Base-by-base conservation (phyloP, 2,797 vertebrate genomes). In the Rhadinocentrus ornatus region DNA sequence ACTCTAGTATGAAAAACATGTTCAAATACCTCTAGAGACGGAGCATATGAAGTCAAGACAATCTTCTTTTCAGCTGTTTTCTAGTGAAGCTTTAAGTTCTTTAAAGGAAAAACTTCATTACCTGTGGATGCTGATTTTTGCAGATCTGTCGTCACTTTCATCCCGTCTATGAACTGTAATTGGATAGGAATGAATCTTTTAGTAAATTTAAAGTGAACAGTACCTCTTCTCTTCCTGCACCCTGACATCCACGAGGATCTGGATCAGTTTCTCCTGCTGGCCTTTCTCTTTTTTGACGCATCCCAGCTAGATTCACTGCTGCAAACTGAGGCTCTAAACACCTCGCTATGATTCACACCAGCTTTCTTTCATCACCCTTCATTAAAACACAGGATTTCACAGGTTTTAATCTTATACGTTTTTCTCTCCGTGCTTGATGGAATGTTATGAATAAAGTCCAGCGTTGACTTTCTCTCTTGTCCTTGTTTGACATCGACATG, bases 261-360 rank as follows among this genome's bases (percentile, higher is more conserved):
- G 56, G 31, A 48, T 22, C 52, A 20, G 4, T 29, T 26, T 50
- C 65, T 56, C 50, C 66, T 74, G 16, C n/a, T 39, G 24, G 64
- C 24, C 56, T 52, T 1, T 3, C 13, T n/a, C 22, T 59, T 59
- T 52, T 68, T 11, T 18, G 44, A 71, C 67, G n/a, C n/a, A n/a
- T n/a, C n/a, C n/a, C n/a, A n/a, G n/a, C n/a, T n/a, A 62, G 73
- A 75, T 71, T 82, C 75, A 63, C 39, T n/a, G 50, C 77, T 62
- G 61, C 62, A 15, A 59, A 68, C 37, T 27, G 41, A 24, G 27
- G 29, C 59, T 69, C 73, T 56, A 44, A 80, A 52, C 62, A 68
- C 69, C 80, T 78, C 66, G 60, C 44, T 46, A 75, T 66, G 77
- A 80, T 70, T 73, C 50, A 50, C 73, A 66, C 22, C 59, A 35